These are phyloP conservation scores for Kryphioiulus occultus DNA, from an alignment of 2,888 invertebrate species.

Conservation along the genomic window DNA sequence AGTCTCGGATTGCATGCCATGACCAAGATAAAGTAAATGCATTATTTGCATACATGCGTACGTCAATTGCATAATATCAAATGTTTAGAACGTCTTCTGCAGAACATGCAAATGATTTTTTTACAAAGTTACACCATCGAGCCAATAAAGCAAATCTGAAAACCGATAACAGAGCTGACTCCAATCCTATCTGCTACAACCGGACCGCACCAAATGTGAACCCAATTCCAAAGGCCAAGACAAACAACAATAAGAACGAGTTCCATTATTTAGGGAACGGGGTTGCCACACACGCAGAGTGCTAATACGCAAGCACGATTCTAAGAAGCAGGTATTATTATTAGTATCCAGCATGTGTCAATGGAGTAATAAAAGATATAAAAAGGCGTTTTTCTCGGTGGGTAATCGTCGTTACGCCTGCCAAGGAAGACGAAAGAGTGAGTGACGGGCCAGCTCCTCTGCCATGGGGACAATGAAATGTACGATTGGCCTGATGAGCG, in stretches of 20 bases:
- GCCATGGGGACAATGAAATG: conserved; percentile 2
- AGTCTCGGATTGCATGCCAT: too few species aligned
- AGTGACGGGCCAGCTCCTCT: neutral
- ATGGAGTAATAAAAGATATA: neutral
- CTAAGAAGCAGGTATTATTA: conserved; percentile 21
- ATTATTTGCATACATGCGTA: too few species aligned
- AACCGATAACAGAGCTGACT: neutral
- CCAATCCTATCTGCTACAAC: neutral
- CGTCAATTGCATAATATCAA: too few species aligned
- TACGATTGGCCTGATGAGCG: neutral
- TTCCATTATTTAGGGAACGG: neutral
- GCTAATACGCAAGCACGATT: neutral
- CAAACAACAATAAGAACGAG: neutral
- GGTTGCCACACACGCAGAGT: neutral
- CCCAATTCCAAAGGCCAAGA: neutral
- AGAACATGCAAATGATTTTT: too few species aligned
- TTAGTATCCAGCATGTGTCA: conserved; percentile 25
- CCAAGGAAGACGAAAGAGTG: conserved; percentile 17
- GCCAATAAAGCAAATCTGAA: too few species aligned
- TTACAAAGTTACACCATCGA: too few species aligned
- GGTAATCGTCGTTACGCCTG: conserved; percentile 11
- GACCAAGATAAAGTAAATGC: too few species aligned
- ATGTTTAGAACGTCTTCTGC: too few species aligned
- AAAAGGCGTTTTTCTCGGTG: neutral
- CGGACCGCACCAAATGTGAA: neutral